Base-by-base conservation (phyloP, 2,888 invertebrate species). In the Axea sp. region DNA sequence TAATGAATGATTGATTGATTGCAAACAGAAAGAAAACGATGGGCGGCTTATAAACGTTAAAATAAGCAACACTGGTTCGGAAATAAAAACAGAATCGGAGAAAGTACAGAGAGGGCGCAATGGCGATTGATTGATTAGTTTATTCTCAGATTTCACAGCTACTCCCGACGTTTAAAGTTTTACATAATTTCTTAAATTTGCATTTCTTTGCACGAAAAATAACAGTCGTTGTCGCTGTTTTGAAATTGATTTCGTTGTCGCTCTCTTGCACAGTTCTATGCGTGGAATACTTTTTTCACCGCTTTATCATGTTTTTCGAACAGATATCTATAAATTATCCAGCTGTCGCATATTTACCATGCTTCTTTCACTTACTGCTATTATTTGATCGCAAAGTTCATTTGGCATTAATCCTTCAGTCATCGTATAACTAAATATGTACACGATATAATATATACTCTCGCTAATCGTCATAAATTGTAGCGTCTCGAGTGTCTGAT, bases 341-440 rank as follows among this genome's bases (percentile, higher is more conserved):
- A 22, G 33, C 30, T 24, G 22, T 26, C 33, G 39, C 35, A 51
- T 43, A 51, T 51, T 43, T 64, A 28, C 3, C 24, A 26, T 28
- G 35, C 41, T 51, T 45, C 53, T 45, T 45, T 65, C 22, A 30
- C 39, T 39, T 41, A 26, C 49, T 49, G 55, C 17, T 14, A 51
- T 59, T 59, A 60, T 60, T 62, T 47, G 60, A 62, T 69, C 53
- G 12, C 62, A 62, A 62, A 62, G 71, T 71, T 71, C 62, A 55
- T 62, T 62, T 55, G 55, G 45, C 47, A 51, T 64, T 49, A 64
- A 72, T 57, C 64, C 51, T 64, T 72, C 62, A 64, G 64, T 62
- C 51, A 59, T 37, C 57, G 57, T 45, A 51, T 57, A 64, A 72
- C 57, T 72, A 72, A 57, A 72, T 72, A 72, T 43, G 45, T 62